Percentiles rank a stretch among this genome's conserved stretches.
phyloP scores from a whole-genome alignment of 2,113 vertebrate genomes.

The Polypterus bichir region DNA sequence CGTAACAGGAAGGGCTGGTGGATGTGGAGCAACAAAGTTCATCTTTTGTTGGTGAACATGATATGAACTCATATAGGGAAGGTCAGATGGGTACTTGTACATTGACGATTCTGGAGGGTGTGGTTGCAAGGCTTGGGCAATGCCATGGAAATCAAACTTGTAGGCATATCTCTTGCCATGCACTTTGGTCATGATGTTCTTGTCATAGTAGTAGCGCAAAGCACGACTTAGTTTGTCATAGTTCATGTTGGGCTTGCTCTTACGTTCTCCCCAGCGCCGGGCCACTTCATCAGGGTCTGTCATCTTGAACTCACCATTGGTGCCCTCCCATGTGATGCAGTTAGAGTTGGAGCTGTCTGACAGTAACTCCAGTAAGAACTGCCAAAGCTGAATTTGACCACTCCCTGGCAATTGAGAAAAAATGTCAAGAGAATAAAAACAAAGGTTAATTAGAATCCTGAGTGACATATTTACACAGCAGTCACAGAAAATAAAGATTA shows the following conservation, averaged over 20 bases:
- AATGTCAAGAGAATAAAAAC: constrained; percentile 3
- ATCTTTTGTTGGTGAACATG: constrained; percentile 77
- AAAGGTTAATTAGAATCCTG: no score
- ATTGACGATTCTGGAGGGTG: constrained; percentile 70
- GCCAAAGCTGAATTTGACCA: constrained; percentile 80
- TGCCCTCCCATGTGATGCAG: constrained; percentile 83
- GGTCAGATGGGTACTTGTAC: constrained; percentile 76
- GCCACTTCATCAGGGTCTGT: constrained; percentile 76
- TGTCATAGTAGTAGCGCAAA: constrained; percentile 79
- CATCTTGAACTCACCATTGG: constrained; percentile 81
- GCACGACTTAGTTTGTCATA: constrained; percentile 80
- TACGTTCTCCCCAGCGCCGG: constrained; percentile 71
- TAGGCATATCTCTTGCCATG: constrained; percentile 80
- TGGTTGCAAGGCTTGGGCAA: constrained; percentile 75
- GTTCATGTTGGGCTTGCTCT: constrained; percentile 85
- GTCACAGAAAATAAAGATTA: no score
- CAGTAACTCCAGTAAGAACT: constrained; percentile 74
- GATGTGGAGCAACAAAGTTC: constrained; percentile 72
- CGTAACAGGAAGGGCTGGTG: constrained; percentile 61
- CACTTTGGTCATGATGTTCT: constrained; percentile 88
- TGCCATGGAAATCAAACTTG: constrained; percentile 85
- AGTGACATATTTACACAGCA: no score
- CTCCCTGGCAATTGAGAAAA: constrained; percentile 40
- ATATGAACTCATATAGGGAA: constrained; percentile 74
- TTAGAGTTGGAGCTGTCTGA: constrained; percentile 71